Evolutionary conservation across 23 tunicate species (phyloP), one percentile per base, ranked within the genome.

Genomic region (Styela plicata): DNA sequence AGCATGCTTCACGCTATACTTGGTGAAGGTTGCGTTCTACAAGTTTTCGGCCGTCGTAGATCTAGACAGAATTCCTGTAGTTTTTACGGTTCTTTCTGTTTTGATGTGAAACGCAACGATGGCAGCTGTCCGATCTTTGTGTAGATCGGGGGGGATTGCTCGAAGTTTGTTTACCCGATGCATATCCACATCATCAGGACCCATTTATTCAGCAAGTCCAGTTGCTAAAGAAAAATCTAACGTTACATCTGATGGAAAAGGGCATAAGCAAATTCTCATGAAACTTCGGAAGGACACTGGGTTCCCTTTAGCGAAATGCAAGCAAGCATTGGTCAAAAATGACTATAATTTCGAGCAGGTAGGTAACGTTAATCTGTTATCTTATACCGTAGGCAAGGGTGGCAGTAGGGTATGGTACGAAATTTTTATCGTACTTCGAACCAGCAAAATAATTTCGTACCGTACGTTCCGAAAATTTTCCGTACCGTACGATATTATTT

Each of bases 271-370:
- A 70, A 67, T 90, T 71, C 69, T 91, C 20, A 26, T 80, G 62
- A 69, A 80, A 69, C 80, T 92, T 20, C 67, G 97, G 63, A 83
- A 79, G 23, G 74, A 83, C 32, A 87, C 92, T n/a, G 91, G 91
- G 19, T 92, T 83, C 74, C 97, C 97, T 24, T 63, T 92, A 21
- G 90, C 86, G 34, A 92, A 73, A 36, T 92, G 97, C 80, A 79
- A 79, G 34, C 84, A 92, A 83, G 92, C 97, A 19, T 35, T 92
- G 16, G 30, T 82, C 28, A 87, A 83, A 33, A 63, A 83, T n/a
- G 68, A 74, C 33, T 92, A 92, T 69, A 83, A 92, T 61, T 33
- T 83, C 25, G 92, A 92, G 66, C 63, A 84, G 89, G 97, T 92
- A 24, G 62, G 68, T 83, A 7, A 66, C 32, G 24, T 21, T 67